phyloP scores from a whole-genome alignment of 2,797 vertebrate genomes.

The Semotilus atromaculatus region DNA sequence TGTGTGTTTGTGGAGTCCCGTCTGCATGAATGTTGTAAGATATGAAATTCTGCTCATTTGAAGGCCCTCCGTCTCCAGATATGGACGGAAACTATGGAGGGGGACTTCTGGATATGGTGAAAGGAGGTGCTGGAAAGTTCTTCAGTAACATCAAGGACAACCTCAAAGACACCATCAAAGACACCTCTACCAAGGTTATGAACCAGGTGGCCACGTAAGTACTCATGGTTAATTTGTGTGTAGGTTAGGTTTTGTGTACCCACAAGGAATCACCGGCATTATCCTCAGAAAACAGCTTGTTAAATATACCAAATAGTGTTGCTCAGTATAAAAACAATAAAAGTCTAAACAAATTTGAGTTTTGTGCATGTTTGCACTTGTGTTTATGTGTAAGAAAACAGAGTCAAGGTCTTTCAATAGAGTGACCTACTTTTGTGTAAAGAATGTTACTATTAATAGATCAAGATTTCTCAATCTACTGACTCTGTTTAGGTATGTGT shows the following conservation, averaged over 20 bases:
- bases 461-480: not conserved
- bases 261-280: not conserved
- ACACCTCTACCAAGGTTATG: slow-evolving; percentile 98
- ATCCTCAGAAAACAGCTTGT: not conserved
- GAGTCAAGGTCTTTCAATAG: slow-evolving; percentile 6
- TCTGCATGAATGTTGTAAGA: slow-evolving; percentile 51
- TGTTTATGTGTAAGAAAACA: slow-evolving; percentile 24
- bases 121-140: slow-evolving; percentile 96
- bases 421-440: slow-evolving; percentile 24
- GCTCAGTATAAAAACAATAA: not conserved
- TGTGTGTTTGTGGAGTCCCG: slow-evolving; percentile 31
- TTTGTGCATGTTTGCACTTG: slow-evolving; percentile 21
- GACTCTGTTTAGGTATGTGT: slow-evolving; percentile 6
- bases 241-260: not conserved
- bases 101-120: slow-evolving; percentile 96
- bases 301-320: not conserved
- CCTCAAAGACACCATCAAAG: slow-evolving; percentile 97
- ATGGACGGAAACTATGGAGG: slow-evolving; percentile 93
- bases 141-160: slow-evolving; percentile 99
- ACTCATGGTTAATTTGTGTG: slow-evolving; percentile 57
- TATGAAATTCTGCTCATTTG: slow-evolving; percentile 57
- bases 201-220: slow-evolving; percentile 95
- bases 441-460: slow-evolving; percentile 11
- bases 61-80: slow-evolving; percentile 85
- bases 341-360: not conserved